phyloP scores from a whole-genome alignment of 2,113 vertebrate species.

The Grammomys surdaster region DNA sequence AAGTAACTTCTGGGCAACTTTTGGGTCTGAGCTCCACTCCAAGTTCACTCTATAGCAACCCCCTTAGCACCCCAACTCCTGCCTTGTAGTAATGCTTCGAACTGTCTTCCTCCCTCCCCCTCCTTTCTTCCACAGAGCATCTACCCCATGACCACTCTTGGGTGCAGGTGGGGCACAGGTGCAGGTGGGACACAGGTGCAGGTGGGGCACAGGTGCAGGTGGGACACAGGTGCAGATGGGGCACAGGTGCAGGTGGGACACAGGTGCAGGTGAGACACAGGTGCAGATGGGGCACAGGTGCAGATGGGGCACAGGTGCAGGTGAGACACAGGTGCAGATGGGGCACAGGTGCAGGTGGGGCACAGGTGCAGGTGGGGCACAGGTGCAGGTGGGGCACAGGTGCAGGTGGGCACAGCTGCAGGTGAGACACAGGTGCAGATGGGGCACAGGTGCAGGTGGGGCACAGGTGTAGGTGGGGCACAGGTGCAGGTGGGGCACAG shows the following conservation, averaged over 20 bases:
- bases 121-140: not conserved
- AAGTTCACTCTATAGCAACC: not conserved
- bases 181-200: not conserved
- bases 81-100: accelerated
- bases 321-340: not conserved
- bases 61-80: no score
- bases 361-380: no score
- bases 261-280: not conserved
- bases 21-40: not conserved
- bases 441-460: no score
- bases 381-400: no score
- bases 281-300: no score
- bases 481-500: not conserved
- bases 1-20: not conserved
- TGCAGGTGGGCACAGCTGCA: not conserved
- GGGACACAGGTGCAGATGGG: no score
- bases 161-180: not conserved
- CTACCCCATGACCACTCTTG: not conserved
- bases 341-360: no score
- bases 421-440: not conserved
- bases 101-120: no score
- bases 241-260: not conserved
- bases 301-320: no score
- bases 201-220: no score
- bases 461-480: no score